Conservation (phyloP, 2,888 invertebrate genomes). For the Rotaria sp. region DNA sequence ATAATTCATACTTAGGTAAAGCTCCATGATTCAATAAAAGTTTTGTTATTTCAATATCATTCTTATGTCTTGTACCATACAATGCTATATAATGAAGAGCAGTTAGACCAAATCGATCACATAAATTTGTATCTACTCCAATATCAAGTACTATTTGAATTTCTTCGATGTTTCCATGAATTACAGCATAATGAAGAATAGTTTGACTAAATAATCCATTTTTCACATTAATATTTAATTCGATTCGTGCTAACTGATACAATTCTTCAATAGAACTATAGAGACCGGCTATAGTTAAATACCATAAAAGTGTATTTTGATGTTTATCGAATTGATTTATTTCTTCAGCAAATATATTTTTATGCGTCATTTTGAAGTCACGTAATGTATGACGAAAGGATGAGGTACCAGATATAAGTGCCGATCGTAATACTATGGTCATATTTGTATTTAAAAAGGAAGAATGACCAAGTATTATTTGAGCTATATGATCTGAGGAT, state of each 20-base stretch:
- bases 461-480: background rate
- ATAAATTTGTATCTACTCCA: background rate
- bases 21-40: background rate
- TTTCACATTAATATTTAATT: background rate
- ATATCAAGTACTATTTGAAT: background rate
- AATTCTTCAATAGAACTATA: background rate
- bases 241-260: background rate
- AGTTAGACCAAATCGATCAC: background rate
- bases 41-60: background rate
- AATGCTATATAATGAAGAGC: background rate
- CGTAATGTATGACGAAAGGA: background rate
- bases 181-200: background rate
- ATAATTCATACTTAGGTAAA: background rate
- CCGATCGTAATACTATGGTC: background rate
- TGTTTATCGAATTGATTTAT: background rate
- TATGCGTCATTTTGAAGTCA: background rate
- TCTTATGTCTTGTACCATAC: background rate
- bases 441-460: background rate
- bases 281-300: background rate
- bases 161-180: background rate
- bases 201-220: background rate
- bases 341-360: background rate
- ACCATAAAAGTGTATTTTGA: background rate
- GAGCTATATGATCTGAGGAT: background rate
- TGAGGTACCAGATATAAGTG: background rate